Evolutionary conservation across 1,140 invertebrate genomes (phyloP), one percentile per base, ranked within the genome.

Genomic region (Meloidogyne chitwoodi): DNA sequence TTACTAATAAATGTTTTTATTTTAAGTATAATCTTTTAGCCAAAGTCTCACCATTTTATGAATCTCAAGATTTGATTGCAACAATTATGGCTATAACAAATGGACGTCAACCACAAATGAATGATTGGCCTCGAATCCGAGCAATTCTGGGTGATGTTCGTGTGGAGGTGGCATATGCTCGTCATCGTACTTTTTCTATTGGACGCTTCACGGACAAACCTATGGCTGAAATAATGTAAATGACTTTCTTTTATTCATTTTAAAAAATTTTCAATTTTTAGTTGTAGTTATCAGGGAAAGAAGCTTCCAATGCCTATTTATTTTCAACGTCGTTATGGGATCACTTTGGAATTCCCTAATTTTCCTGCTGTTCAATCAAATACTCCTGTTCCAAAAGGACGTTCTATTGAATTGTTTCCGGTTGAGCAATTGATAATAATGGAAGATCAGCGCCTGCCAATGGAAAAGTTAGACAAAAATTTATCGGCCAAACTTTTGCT

Each of bases 381-480:
- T 62, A 78, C 67, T 44, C 77, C 77, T 24, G 76, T 78, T 79
- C 76, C 64, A 24, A 64, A 44, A 22, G 77, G 77, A 12, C 56
- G 61, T 11, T 68, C 65, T 1, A 24, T 78, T 24, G 77, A 78
- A 34, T 31, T 68, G 31, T 78, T 78, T 48, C 76, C 77, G 1
- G 56, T 78, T 67, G 77, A 78, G 26, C 76, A 78, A 26, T 31
- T 78, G n/a, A 27, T 80, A 27, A 79, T 78, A 22, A 78, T 78
- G 77, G 76, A 78, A 29, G 77, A 78, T 71, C 77, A 78, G 48
- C 77, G 77, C 31, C 79, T 78, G n/a, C 77, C 77, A 19, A 31
- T 78, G 65, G 77, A 78, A 24, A 78, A 78, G 19, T 76, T 63
- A 75, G 76, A 78, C 19, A 78, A 66, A 24, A 69, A 78, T 19